phyloP scores from a whole-genome alignment of 2,113 vertebrate species.

The Terrapene triunguis region DNA sequence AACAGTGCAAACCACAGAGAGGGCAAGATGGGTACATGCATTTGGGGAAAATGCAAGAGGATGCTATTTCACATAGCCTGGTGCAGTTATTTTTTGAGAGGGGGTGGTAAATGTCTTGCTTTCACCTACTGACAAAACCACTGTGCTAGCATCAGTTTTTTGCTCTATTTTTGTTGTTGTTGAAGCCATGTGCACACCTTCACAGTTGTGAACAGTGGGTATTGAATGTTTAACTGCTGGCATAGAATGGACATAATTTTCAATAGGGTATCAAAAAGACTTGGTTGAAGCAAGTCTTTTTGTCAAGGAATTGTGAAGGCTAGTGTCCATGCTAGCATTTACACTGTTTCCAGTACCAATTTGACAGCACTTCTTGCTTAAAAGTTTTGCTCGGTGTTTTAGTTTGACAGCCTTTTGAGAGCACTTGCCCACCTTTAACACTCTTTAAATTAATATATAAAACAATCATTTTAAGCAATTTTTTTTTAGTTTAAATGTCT shows the following conservation, averaged over 20 bases:
- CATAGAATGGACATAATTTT: neutral
- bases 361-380: neutral
- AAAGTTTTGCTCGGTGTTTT: neutral
- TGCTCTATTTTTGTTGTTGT: neutral
- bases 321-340: fast-evolving
- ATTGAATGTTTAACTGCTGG: neutral
- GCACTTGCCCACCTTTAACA: neutral
- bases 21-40: neutral
- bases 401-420: neutral
- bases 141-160: neutral
- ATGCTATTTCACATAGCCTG: neutral
- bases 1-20: fast-evolving
- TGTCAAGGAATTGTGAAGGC: neutral
- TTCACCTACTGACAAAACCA: neutral
- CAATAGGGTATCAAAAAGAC: neutral
- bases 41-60: neutral
- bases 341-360: fast-evolving
- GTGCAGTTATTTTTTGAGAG: neutral
- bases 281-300: neutral
- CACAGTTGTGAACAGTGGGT: fast-evolving
- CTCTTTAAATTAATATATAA: fast-evolving
- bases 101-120: neutral
- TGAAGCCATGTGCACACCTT: fast-evolving
- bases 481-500: neutral
- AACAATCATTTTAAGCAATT: fast-evolving